Evolutionary conservation across 2,113 vertebrate species (phyloP).

Genomic region (Dunckerocampus dactyliophorus): DNA sequence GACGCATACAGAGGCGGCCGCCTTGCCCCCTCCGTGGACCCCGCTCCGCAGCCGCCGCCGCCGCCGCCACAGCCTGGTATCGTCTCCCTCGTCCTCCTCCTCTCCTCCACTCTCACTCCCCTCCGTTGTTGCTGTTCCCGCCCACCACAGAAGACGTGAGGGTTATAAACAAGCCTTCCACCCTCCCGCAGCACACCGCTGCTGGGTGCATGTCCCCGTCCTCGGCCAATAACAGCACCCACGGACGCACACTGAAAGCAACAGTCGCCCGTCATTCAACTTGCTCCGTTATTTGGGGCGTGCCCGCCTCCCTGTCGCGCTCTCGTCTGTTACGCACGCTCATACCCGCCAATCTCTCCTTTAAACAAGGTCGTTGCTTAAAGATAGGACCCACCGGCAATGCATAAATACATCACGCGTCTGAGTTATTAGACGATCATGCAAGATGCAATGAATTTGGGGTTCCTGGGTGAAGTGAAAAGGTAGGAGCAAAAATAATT

Average conservation of each 20-base stretch:
- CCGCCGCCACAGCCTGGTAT: slow-evolving; percentile 58
- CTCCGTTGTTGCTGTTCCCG: slow-evolving; percentile 64
- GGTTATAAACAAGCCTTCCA: slow-evolving; percentile 69
- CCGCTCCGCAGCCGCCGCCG: slow-evolving; percentile 68
- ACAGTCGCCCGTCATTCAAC: slow-evolving; percentile 64
- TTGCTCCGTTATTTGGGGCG: slow-evolving; percentile 41
- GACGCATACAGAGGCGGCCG: slow-evolving; percentile 71
- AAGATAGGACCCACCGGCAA: slow-evolving; percentile 36
- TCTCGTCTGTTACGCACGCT: slow-evolving; percentile 9
- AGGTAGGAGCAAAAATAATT: neutral
- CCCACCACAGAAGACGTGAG: slow-evolving; percentile 57
- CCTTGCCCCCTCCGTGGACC: slow-evolving; percentile 70
- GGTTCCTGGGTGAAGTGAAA: neutral
- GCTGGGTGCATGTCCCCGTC: slow-evolving; percentile 41
- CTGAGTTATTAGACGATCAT: neutral
- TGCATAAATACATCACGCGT: slow-evolving; percentile 21
- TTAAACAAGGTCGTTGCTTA: slow-evolving; percentile 55
- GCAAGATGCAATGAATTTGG: neutral
- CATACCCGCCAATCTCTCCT: slow-evolving; percentile 16
- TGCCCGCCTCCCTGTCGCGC: slow-evolving; percentile 40
- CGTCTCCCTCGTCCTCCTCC: slow-evolving; percentile 31
- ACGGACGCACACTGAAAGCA: slow-evolving; percentile 56
- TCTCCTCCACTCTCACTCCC: slow-evolving; percentile 40
- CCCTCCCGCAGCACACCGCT: slow-evolving; percentile 64
- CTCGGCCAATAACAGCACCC: slow-evolving; percentile 65